A percentile compares a stretch with the other conserved stretches of the same genome.
phyloP scores from a whole-genome alignment of 2,888 invertebrate species.

The Electrophaes corylata region DNA sequence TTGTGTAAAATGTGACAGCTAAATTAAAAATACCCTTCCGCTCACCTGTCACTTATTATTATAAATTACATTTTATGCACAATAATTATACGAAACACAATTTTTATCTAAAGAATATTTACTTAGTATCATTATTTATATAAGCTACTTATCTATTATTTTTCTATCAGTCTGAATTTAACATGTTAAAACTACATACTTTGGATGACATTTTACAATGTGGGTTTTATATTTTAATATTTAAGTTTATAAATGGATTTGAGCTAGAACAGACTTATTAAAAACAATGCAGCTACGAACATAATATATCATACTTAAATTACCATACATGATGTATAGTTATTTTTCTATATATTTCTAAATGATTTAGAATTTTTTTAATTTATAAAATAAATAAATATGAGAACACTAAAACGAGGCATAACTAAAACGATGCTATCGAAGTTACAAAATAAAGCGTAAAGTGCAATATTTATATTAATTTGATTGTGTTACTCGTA shows the following conservation, averaged over 20 bases:
- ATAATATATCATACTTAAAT: background rate
- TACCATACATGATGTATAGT: background rate
- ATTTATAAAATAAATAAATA: background rate
- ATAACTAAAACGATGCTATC: background rate
- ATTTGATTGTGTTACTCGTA: background rate
- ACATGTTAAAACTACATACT: conserved; percentile 51
- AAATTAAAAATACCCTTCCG: background rate
- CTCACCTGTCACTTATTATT: background rate
- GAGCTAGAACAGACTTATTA: background rate
- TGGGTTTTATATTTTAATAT: background rate
- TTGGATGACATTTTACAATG: conserved; percentile 13
- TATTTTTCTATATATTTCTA: background rate
- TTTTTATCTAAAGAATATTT: conserved; percentile 27
- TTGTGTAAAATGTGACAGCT: background rate
- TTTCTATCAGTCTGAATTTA: conserved; percentile 75
- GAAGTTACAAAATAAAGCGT: too few species aligned
- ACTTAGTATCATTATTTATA: conserved; percentile 1
- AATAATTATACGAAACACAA: conserved; percentile 6
- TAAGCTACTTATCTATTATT: conserved; percentile 36
- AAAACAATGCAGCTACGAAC: background rate
- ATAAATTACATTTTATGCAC: conserved; percentile 21
- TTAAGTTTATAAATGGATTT: background rate
- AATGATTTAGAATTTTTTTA: background rate
- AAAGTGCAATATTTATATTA: background rate
- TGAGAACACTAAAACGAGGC: background rate